Conservation (phyloP, 1,140 invertebrate species). For the Drosophila bocqueti region DNA sequence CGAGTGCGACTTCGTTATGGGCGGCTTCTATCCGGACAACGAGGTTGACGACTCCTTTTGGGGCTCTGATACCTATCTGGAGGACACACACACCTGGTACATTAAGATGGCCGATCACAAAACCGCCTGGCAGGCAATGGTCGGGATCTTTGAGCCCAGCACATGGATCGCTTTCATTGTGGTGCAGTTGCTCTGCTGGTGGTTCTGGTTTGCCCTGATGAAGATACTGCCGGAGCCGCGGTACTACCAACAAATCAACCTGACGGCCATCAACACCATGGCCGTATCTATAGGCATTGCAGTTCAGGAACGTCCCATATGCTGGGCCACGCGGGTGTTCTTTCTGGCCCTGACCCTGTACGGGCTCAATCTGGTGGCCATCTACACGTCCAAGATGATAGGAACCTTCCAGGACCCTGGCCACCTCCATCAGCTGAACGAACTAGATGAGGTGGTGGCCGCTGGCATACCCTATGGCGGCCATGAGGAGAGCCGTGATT, state of each 20-base stretch:
- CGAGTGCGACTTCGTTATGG: conserved; percentile 85
- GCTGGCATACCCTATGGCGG: conserved; percentile 85
- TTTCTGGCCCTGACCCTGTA: conserved; percentile 86
- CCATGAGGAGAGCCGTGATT: conserved; percentile 85
- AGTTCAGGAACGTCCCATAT: conserved; percentile 85
- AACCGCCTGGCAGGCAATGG: conserved; percentile 85
- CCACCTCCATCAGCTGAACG: conserved; percentile 86
- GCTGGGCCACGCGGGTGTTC: conserved; percentile 85
- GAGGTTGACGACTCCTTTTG: conserved; percentile 86
- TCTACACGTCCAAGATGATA: conserved; percentile 86
- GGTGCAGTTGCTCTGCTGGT: conserved; percentile 83
- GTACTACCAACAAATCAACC: conserved; percentile 79
- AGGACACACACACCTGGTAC: conserved; percentile 86
- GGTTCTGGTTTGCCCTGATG: conserved; percentile 85
- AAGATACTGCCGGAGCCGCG: conserved; percentile 81
- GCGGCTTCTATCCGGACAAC: conserved; percentile 86
- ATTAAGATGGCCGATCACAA: conserved; percentile 84
- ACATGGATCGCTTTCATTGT: conserved; percentile 85
- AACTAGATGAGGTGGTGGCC: conserved; percentile 84
- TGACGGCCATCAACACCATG: conserved; percentile 85
- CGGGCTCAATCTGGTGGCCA: conserved; percentile 85
- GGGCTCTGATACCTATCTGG: conserved; percentile 85
- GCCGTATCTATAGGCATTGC: conserved; percentile 84
- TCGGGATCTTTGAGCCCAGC: conserved; percentile 84
- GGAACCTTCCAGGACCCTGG: conserved; percentile 85